Conservation (phyloP, 2,113 vertebrate genomes). For the Condylura cristata region DNA sequence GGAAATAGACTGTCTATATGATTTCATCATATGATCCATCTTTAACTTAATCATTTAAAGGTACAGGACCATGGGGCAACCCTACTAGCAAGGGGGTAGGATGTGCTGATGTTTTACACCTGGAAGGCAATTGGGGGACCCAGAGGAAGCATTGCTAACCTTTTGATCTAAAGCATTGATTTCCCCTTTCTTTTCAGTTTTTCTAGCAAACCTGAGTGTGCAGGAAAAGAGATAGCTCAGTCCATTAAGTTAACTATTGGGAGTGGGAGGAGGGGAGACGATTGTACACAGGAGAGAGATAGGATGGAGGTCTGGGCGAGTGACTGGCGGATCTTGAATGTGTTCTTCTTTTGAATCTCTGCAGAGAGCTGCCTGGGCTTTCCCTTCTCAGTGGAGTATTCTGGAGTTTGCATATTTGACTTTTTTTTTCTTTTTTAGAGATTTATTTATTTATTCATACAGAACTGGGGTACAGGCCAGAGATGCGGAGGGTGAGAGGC, state of each 20-base stretch:
- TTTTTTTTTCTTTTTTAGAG: too few species aligned
- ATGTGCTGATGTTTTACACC: neutral
- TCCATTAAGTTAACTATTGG: neutral
- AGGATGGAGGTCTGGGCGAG: too few species aligned
- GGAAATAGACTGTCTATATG: neutral
- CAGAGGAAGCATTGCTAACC: neutral
- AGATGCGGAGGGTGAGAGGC: too few species aligned
- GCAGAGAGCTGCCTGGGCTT: neutral
- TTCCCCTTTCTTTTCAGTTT: neutral
- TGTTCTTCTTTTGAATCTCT: neutral
- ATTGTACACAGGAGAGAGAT: neutral
- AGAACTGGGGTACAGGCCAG: too few species aligned
- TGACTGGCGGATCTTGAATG: neutral
- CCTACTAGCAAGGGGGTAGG: neutral
- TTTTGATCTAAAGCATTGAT: neutral
- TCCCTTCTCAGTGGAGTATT: neutral
- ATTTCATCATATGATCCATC: neutral
- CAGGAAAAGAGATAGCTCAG: neutral
- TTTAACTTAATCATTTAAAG: neutral
- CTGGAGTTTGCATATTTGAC: neutral
- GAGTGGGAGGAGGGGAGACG: neutral
- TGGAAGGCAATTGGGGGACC: neutral
- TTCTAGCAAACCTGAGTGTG: neutral
- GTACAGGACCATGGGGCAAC: neutral
- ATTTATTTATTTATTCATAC: too few species aligned